Evolutionary conservation across 2,797 vertebrate species (phyloP).

Genomic region (Strix occidentalis): DNA sequence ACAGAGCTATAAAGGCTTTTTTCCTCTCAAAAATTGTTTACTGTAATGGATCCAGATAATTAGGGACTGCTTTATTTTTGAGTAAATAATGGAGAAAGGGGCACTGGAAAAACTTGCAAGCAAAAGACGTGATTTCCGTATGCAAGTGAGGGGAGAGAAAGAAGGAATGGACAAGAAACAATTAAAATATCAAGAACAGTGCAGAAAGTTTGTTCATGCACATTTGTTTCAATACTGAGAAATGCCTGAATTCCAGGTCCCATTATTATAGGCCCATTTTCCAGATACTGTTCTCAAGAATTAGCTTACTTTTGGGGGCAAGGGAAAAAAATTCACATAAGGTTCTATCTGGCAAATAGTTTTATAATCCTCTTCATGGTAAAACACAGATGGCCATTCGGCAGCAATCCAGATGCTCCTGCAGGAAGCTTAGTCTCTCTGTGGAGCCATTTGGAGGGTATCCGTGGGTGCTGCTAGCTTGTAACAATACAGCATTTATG

Average conservation of each 20-base stretch:
- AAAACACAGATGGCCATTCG: slow-evolving; percentile 54
- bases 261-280: neutral
- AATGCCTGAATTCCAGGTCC: neutral
- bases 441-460: slow-evolving; percentile 52
- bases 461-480: slow-evolving; percentile 46
- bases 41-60: neutral
- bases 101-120: neutral
- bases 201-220: neutral
- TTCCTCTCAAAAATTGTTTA: neutral
- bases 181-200: neutral
- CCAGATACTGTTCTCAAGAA: neutral
- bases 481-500: slow-evolving; percentile 24
- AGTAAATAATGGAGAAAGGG: neutral
- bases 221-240: neutral
- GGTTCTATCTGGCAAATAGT: slow-evolving; percentile 31
- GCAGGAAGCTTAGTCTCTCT: slow-evolving; percentile 54
- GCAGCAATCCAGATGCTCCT: slow-evolving; percentile 57
- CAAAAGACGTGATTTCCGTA: neutral
- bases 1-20: neutral
- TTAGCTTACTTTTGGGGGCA: neutral
- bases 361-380: slow-evolving; percentile 9
- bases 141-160: neutral
- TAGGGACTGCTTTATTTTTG: neutral
- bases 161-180: neutral
- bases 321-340: neutral